A percentile compares a stretch with the other conserved stretches of the same genome.
Evolutionary conservation across 2,888 invertebrate species (phyloP).

Genomic region (Platycnemis pennipes): DNA sequence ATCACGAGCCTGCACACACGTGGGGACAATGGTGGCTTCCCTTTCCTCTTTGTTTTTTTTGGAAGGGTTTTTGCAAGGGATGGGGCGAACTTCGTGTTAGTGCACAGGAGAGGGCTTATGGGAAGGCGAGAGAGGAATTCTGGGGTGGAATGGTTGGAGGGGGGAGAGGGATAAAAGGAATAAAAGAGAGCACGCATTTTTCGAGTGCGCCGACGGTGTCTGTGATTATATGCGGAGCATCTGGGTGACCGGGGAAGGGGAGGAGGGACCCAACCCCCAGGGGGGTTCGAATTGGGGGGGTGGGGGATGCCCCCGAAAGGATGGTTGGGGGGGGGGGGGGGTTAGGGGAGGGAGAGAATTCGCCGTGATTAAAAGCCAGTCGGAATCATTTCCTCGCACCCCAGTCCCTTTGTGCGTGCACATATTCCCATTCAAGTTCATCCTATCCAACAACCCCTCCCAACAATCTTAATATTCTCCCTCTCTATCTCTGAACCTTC

Average conservation of each 20-base stretch:
- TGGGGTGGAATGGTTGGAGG: not conserved
- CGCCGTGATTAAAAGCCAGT: constrained; percentile 61
- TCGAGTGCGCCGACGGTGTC: too few species aligned
- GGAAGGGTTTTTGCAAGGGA: too few species aligned
- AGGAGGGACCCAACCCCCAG: too few species aligned
- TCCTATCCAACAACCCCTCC: not conserved
- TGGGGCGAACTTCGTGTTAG: not conserved
- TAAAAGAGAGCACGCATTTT: too few species aligned
- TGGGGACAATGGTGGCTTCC: too few species aligned
- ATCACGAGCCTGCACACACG: too few species aligned
- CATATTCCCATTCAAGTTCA: not conserved
- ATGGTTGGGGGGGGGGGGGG: not conserved
- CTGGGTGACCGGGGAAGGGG: not conserved
- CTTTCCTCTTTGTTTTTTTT: too few species aligned
- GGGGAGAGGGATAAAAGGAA: not conserved
- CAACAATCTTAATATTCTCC: not conserved
- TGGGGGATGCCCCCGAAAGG: too few species aligned
- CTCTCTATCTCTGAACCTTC: not conserved
- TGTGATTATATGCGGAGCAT: too few species aligned
- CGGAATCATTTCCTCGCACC: constrained; percentile 57
- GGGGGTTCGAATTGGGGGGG: too few species aligned
- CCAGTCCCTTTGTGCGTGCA: not conserved
- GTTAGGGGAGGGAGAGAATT: not conserved
- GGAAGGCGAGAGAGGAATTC: not conserved
- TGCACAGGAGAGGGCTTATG: not conserved